Conservation (phyloP, 2,113 vertebrate species). For the Dendropsophus ebraccatus region DNA sequence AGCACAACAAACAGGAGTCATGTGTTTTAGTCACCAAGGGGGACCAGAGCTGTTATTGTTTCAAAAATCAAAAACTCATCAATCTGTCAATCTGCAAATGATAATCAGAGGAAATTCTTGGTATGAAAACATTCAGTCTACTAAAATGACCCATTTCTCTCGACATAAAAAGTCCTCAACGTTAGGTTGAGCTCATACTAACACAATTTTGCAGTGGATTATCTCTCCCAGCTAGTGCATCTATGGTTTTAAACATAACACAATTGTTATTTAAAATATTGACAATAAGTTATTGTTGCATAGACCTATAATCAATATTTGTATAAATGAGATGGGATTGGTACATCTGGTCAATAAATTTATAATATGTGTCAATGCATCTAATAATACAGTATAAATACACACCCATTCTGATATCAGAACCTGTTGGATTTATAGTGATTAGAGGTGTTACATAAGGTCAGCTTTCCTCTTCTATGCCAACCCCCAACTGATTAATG, state of each 20-base stretch:
- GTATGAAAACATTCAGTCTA: conserved; percentile 59
- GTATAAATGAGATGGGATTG: too few relatives aligned
- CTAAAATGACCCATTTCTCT: neutral
- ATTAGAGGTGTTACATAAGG: neutral
- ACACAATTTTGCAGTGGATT: neutral
- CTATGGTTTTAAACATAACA: neutral
- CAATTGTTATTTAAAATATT: neutral
- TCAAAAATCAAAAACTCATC: conserved; percentile 80
- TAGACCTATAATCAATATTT: neutral
- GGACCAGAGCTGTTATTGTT: conserved; percentile 75
- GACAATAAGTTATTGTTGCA: neutral
- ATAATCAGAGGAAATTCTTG: conserved; percentile 73
- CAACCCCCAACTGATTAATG: too few relatives aligned
- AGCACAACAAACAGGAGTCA: conserved; percentile 76
- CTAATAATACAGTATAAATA: neutral
- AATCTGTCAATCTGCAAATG: conserved; percentile 69
- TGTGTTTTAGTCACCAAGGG: conserved; percentile 68
- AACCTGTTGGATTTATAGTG: too few relatives aligned
- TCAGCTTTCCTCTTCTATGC: too few relatives aligned
- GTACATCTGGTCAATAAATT: neutral
- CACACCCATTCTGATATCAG: neutral
- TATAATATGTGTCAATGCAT: neutral
- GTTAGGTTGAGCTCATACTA: neutral
- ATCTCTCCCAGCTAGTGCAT: neutral
- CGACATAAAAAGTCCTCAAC: neutral